phyloP scores from a whole-genome alignment of 1,140 invertebrate species.

The Metopolophium dirhodum region DNA sequence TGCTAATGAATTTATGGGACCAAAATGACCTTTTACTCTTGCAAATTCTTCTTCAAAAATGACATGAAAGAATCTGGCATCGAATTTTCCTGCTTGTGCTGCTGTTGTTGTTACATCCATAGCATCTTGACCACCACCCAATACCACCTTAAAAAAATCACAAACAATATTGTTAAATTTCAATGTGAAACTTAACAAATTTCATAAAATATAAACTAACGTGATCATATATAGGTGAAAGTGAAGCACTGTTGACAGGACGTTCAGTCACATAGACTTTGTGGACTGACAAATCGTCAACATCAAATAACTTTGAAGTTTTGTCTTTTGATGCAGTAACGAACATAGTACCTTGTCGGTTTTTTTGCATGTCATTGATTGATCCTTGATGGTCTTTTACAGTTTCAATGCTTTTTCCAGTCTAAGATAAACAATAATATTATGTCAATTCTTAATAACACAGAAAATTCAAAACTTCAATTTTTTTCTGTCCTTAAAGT shows the following conservation, averaged over 20 bases:
- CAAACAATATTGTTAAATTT: not conserved
- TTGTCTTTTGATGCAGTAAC: slow-evolving; percentile 95
- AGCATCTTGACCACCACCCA: slow-evolving; percentile 97
- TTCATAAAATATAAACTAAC: slow-evolving; percentile 66
- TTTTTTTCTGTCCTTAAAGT: not conserved
- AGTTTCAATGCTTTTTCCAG: slow-evolving; percentile 78
- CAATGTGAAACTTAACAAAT: not conserved
- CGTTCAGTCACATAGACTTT: slow-evolving; percentile 97
- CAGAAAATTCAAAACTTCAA: not conserved
- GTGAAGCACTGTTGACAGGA: slow-evolving; percentile 94
- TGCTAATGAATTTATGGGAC: slow-evolving; percentile 97
- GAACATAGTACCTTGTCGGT: slow-evolving; percentile 93
- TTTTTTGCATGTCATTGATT: slow-evolving; percentile 96
- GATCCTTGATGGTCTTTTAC: slow-evolving; percentile 81
- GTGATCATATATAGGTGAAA: slow-evolving; percentile 93
- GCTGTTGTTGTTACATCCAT: slow-evolving; percentile 99
- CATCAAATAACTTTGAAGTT: slow-evolving; percentile 93
- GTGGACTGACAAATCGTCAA: slow-evolving; percentile 79
- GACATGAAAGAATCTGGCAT: slow-evolving; percentile 96
- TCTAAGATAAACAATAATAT: slow-evolving; percentile 66
- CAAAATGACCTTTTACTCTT: slow-evolving; percentile 98
- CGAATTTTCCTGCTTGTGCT: slow-evolving; percentile 94
- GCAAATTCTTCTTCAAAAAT: slow-evolving; percentile 99
- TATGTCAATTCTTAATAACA: not conserved
- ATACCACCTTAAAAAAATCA: slow-evolving; percentile 71